These are phyloP conservation scores for Astyanax mexicanus DNA, from an alignment of 2,797 vertebrate genomes.

Conservation along the genomic window DNA sequence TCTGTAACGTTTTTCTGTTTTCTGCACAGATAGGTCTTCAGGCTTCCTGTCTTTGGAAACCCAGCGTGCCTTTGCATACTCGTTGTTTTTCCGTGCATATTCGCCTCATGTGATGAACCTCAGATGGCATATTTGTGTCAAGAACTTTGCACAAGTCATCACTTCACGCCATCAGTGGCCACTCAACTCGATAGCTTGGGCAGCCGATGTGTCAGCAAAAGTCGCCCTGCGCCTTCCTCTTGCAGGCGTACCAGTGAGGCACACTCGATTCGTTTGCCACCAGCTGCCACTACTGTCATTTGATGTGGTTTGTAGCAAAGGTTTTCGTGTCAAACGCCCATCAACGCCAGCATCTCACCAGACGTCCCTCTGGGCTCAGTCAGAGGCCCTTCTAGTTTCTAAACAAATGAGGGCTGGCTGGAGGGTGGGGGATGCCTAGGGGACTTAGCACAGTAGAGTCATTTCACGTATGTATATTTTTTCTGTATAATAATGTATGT, in stretches of 20 bases:
- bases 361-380: background rate
- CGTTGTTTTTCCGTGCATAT: constrained; percentile 15
- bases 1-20: constrained; percentile 17
- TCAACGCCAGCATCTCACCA: background rate
- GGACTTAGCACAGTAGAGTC: background rate
- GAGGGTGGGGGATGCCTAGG: background rate
- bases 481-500: background rate
- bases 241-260: background rate
- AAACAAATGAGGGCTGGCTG: background rate
- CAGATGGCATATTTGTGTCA: constrained; percentile 16
- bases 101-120: constrained; percentile 6
- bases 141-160: background rate
- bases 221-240: too few species aligned
- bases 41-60: constrained; percentile 47
- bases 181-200: background rate
- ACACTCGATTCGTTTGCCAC: background rate
- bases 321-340: background rate
- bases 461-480: background rate
- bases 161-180: background rate
- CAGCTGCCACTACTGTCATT: background rate
- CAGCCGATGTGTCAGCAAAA: background rate
- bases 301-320: background rate
- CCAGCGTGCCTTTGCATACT: background rate
- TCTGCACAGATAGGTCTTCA: constrained; percentile 38
- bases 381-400: background rate